phyloP scores from a whole-genome alignment of 1,140 invertebrate species.

The Hyphantria cunea region DNA sequence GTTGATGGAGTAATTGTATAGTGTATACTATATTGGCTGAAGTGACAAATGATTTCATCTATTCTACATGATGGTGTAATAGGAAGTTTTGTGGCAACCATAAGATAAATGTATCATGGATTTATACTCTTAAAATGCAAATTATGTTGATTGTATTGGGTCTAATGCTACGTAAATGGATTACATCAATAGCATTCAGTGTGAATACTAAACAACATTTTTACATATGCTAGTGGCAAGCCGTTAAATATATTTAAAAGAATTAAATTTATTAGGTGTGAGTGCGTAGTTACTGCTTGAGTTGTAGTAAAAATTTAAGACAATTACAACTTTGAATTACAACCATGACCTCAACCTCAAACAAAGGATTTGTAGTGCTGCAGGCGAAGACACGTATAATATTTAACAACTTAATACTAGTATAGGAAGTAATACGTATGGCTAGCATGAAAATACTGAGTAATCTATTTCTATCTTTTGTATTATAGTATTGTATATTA shows the following conservation, averaged over 20 bases:
- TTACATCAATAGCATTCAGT: neutral
- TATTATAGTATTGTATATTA: no score
- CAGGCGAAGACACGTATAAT: slow-evolving; percentile 7
- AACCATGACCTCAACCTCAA: slow-evolving; percentile 21
- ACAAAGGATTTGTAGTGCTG: slow-evolving; percentile 6
- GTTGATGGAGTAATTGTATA: slow-evolving; percentile 29
- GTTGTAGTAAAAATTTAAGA: no score
- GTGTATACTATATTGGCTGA: slow-evolving; percentile 27
- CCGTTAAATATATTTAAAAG: neutral
- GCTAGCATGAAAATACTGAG: no score
- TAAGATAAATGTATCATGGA: slow-evolving; percentile 14
- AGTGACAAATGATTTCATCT: slow-evolving; percentile 34
- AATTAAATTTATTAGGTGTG: neutral
- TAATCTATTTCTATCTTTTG: no score
- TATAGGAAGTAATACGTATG: no score
- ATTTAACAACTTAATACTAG: slow-evolving; percentile 15
- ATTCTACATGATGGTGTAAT: slow-evolving; percentile 24
- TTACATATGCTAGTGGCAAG: neutral
- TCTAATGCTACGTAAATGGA: slow-evolving; percentile 1
- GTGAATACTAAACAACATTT: neutral
- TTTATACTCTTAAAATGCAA: slow-evolving; percentile 2
- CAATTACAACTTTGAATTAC: no score
- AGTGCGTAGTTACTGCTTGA: neutral
- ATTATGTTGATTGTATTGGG: slow-evolving; percentile 14
- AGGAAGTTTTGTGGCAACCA: neutral